Base-by-base conservation (phyloP, 2,888 invertebrate species). In the Netelia fuscicornis region DNA sequence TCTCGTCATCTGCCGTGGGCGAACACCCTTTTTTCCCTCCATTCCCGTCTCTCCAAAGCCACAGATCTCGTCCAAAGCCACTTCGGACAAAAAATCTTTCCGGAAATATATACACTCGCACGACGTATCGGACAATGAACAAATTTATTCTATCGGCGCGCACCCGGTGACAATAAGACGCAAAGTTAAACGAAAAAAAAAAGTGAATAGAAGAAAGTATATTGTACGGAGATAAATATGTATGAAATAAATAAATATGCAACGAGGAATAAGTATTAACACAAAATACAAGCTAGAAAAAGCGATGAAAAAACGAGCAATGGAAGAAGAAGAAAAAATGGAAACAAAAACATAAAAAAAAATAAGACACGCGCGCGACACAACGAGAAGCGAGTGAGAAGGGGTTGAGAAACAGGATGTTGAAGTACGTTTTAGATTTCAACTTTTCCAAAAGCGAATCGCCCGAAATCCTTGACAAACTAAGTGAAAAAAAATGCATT, bases 1-100 rank as follows among this genome's bases (percentile, higher is more conserved):
- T 75, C 80, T 89, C 85, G 68, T 89, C 88, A 89, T 89, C 90
- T 90, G 89, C 85, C 86, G 78, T 71, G 67, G 67, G 52, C 56
- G 58, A 64, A 48, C 54, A 76, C 72, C 44, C 68, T 80, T 76
- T 74, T 52, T 62, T 52, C 44, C 23, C 44, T 42, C 44, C 74
- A 42, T 78, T 81, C 58, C 54, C 20, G 44, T 72, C 44, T n/a
- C 64, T 70, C 37, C 37, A 54, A 76, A 65, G 48, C 72, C 67
- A 42, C 52, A n/a, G 42, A 67, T 65, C 60, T 71, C 23, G 5
- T 44, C 11, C 30, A 10, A 25, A 58, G 67, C 20, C 58, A 64
- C 17, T 68, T 77, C 44, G 13, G 71, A n/a, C 54, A 76, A 68
- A 78, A 42, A 81, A 81, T 58, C 58, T 58, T 37, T 20, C 58